These are phyloP conservation scores for Etheostoma cragini DNA, from an alignment of 2,113 vertebrate species.

Conservation along the genomic window DNA sequence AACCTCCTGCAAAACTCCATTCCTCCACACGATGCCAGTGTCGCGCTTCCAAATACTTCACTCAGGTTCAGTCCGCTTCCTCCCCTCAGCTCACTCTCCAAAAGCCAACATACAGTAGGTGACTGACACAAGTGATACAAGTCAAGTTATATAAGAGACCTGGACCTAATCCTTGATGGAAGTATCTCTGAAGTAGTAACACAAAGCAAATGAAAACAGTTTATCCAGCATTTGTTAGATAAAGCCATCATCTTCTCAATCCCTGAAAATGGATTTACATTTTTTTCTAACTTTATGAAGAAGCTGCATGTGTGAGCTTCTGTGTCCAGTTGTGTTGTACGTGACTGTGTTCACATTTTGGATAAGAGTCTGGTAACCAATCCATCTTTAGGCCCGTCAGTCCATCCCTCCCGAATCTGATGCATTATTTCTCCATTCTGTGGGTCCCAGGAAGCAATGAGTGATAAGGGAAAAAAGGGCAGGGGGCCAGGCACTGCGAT, in stretches of 20 bases:
- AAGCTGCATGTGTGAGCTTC: not conserved
- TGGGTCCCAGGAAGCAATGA: constrained; percentile 76
- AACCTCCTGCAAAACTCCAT: constrained; percentile 11
- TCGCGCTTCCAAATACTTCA: constrained; percentile 43
- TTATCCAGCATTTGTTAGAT: not conserved
- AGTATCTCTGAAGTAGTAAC: not conserved
- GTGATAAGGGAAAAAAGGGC: constrained; percentile 75
- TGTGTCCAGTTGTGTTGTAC: not conserved
- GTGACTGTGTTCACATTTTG: not conserved
- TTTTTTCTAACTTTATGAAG: not conserved
- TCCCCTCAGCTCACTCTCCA: not conserved
- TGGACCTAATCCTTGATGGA: not conserved
- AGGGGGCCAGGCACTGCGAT: constrained; percentile 74
- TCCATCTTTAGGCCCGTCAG: constrained; percentile 46
- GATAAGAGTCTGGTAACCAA: not conserved
- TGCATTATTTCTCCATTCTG: constrained; percentile 70
- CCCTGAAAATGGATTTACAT: not conserved
- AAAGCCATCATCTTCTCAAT: not conserved
- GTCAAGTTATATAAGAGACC: not conserved
- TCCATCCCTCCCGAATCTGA: constrained; percentile 57
- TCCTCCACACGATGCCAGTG: constrained; percentile 77
- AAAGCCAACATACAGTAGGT: not conserved
- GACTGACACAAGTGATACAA: not conserved
- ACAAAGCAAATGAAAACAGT: not conserved
- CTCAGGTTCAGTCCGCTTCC: not conserved